These are phyloP conservation scores for Syngnathus acus DNA, from an alignment of 2,797 vertebrate species.

Conservation along the genomic window DNA sequence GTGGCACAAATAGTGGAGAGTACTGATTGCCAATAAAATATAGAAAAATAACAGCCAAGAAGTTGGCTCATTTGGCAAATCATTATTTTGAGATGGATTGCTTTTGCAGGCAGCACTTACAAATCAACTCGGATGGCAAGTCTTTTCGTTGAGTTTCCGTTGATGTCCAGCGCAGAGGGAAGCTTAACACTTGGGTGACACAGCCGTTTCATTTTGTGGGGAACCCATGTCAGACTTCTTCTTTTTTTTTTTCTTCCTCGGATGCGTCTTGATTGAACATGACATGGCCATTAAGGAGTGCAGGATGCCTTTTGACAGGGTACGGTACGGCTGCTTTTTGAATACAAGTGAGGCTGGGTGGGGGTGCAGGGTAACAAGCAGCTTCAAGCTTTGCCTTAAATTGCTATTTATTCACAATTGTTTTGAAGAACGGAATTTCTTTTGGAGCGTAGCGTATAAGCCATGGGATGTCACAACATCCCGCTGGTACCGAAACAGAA, in stretches of 20 bases:
- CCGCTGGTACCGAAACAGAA: background rate
- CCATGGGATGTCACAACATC: too few species aligned
- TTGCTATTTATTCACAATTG: too few species aligned
- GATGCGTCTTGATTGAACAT: conserved; percentile 1
- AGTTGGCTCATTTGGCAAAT: background rate
- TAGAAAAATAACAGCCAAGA: background rate
- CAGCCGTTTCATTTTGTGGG: background rate
- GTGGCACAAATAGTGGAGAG: conserved; percentile 8
- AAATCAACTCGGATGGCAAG: background rate
- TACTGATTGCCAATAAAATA: background rate
- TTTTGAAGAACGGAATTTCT: too few species aligned
- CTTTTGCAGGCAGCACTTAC: background rate
- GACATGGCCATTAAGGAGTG: background rate
- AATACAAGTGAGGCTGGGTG: too few species aligned
- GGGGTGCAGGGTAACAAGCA: too few species aligned
- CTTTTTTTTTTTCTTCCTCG: background rate
- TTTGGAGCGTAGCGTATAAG: too few species aligned
- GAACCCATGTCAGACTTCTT: background rate
- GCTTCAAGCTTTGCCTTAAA: too few species aligned
- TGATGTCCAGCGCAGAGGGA: background rate
- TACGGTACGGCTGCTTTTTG: background rate
- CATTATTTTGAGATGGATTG: background rate
- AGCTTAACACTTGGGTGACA: background rate
- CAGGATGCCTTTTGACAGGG: background rate
- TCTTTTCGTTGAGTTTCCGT: background rate